Percentiles rank a stretch among this genome's conserved stretches.
phyloP scores from a whole-genome alignment of 2,888 invertebrate genomes.

The Tachystola acroxantha region DNA sequence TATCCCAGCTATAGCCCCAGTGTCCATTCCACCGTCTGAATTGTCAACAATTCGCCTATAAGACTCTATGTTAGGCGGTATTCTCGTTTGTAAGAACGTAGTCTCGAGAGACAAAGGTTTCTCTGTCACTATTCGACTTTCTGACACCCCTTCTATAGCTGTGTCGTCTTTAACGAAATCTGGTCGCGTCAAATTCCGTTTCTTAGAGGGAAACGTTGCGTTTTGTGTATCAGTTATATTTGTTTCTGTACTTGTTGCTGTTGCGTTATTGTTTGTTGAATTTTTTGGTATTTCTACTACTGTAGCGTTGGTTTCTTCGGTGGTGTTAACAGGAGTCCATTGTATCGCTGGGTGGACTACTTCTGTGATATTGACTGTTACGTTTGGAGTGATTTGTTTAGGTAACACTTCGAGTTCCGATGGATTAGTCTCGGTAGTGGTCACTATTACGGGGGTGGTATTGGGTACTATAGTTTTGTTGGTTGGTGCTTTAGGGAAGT shows the following conservation, averaged over 20 bases:
- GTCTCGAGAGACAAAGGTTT: conserved; percentile 67
- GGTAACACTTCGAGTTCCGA: not conserved
- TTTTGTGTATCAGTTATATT: conserved; percentile 52
- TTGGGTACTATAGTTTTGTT: conserved; percentile 38
- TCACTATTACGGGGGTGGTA: conserved; percentile 29
- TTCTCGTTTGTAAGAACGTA: conserved; percentile 57
- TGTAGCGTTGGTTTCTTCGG: conserved; percentile 25
- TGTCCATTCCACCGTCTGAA: conserved; percentile 64
- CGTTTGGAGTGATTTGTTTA: not conserved
- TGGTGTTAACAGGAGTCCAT: conserved; percentile 48
- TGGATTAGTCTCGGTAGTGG: not conserved
- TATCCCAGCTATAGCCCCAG: conserved; percentile 82
- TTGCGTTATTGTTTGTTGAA: conserved; percentile 28
- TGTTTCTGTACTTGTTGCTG: conserved; percentile 21
- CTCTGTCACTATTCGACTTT: conserved; percentile 64
- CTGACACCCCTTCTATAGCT: conserved; percentile 41
- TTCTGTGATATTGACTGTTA: conserved; percentile 21
- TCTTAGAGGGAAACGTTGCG: conserved; percentile 42
- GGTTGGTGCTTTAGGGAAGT: conserved; percentile 50
- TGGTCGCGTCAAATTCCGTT: conserved; percentile 52
- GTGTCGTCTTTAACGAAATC: conserved; percentile 56
- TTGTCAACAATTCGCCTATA: conserved; percentile 58
- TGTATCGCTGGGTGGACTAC: conserved; percentile 36
- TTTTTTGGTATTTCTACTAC: conserved; percentile 18
- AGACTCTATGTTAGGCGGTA: conserved; percentile 62